Percentiles rank a stretch among this genome's conserved stretches.
Evolutionary conservation across 2,113 vertebrate species (phyloP).

Genomic region (Leucosticte australis): DNA sequence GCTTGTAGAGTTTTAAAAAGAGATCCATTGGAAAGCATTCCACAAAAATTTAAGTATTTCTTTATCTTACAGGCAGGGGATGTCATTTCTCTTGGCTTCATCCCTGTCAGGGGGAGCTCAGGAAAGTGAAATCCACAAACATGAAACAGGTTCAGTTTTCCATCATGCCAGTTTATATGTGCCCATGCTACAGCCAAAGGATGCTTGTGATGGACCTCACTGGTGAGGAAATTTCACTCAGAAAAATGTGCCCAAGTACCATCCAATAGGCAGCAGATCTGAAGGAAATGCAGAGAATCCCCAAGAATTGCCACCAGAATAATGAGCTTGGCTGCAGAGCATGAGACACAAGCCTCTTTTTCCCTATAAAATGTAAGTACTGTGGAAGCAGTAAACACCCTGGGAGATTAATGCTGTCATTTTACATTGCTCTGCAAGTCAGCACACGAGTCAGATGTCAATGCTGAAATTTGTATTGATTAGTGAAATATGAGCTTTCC

Average conservation of each 20-base stretch:
- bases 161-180: background rate
- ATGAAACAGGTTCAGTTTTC: background rate
- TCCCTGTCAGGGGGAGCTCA: background rate
- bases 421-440: background rate
- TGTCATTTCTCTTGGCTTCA: background rate
- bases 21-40: background rate
- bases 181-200: background rate
- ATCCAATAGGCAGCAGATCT: background rate
- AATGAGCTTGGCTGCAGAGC: background rate
- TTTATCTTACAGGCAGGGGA: background rate
- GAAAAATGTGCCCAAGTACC: fast-evolving
- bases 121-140: background rate
- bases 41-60: background rate
- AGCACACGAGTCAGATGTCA: background rate
- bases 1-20: background rate
- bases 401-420: background rate
- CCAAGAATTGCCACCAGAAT: background rate
- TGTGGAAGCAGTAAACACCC: background rate
- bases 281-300: background rate
- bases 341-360: background rate
- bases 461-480: background rate
- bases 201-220: background rate
- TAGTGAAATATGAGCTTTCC: background rate
- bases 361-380: background rate
- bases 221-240: background rate